These are phyloP conservation scores for Peribatodes rhomboidaria DNA, from an alignment of 2,888 invertebrate genomes.

Conservation along the genomic window DNA sequence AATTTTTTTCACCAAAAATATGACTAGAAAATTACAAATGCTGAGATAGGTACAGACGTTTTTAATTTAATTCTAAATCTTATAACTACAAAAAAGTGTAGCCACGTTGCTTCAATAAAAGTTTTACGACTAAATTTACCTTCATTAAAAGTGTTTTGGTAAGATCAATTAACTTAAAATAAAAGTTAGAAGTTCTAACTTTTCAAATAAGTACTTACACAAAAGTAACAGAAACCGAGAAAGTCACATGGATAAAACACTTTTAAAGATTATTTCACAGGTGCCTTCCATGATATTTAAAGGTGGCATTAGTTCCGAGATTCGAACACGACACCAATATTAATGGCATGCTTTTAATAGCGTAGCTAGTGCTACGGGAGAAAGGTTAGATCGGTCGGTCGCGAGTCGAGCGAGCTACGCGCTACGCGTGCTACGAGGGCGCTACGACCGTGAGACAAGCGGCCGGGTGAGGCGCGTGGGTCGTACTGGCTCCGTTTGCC, in stretches of 20 bases:
- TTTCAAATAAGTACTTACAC: slow-evolving; percentile 53
- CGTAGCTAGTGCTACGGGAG: slow-evolving; percentile 58
- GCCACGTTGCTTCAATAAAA: slow-evolving; percentile 10
- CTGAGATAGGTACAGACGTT: background rate
- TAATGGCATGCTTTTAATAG: slow-evolving; percentile 74
- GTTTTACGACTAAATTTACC: background rate
- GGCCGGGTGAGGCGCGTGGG: slow-evolving; percentile 76
- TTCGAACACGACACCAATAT: slow-evolving; percentile 68
- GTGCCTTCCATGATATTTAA: slow-evolving; percentile 72
- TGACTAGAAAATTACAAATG: slow-evolving; percentile 1
- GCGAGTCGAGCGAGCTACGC: slow-evolving; percentile 57
- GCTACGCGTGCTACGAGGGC: slow-evolving; percentile 59
- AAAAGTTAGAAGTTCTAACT: slow-evolving; percentile 35
- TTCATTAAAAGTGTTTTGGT: background rate
- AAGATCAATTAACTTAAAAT: slow-evolving; percentile 7
- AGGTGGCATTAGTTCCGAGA: slow-evolving; percentile 69
- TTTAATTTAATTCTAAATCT: slow-evolving; percentile 1
- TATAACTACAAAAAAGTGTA: slow-evolving; percentile 2
- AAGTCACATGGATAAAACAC: slow-evolving; percentile 66
- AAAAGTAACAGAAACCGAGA: slow-evolving; percentile 55
- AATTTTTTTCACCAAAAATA: background rate
- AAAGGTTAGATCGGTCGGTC: slow-evolving; percentile 57
- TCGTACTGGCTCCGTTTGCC: slow-evolving; percentile 77
- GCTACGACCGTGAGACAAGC: slow-evolving; percentile 61
- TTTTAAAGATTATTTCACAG: slow-evolving; percentile 72